Conservation (phyloP, 2,797 vertebrate species). For the Garrulus glandarius region DNA sequence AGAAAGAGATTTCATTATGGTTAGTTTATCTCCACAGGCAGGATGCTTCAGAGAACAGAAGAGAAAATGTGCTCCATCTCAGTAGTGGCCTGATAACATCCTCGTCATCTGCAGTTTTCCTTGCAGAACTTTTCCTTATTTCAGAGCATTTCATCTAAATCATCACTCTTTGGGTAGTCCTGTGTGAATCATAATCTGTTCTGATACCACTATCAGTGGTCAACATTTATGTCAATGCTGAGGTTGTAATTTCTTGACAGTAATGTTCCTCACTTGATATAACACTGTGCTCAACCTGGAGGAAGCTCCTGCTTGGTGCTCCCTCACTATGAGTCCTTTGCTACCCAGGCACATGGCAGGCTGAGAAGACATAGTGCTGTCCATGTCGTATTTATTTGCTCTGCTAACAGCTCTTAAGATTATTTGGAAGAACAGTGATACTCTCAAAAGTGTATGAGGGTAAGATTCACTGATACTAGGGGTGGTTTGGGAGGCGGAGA, state of each 20-base stretch:
- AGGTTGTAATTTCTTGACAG: slow-evolving; percentile 75
- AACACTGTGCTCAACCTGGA: slow-evolving; percentile 49
- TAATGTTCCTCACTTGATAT: slow-evolving; percentile 69
- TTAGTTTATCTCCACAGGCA: slow-evolving; percentile 39
- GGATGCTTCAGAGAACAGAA: slow-evolving; percentile 3
- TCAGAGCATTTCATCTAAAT: slow-evolving; percentile 71
- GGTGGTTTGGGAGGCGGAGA: not conserved
- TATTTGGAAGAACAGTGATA: not conserved
- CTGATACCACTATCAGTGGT: slow-evolving; percentile 72
- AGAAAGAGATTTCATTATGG: slow-evolving; percentile 19
- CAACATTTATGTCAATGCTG: slow-evolving; percentile 75
- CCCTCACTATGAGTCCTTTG: not conserved
- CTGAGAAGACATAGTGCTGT: not conserved
- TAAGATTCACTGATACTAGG: not conserved
- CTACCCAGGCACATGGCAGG: not conserved
- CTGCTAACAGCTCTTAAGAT: not conserved
- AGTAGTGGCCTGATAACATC: slow-evolving; percentile 35
- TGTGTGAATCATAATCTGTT: slow-evolving; percentile 74
- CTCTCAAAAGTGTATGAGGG: rapidly evolving
- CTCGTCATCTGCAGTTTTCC: slow-evolving; percentile 19
- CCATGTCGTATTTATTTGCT: not conserved
- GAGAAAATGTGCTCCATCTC: not conserved
- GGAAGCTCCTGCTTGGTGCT: not conserved
- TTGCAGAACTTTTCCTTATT: slow-evolving; percentile 59
- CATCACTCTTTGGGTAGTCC: slow-evolving; percentile 61